Percentiles rank a stretch among this genome's conserved stretches.
phyloP scores from a whole-genome alignment of 2,113 vertebrate genomes.

The Rhagologus leucostigma region DNA sequence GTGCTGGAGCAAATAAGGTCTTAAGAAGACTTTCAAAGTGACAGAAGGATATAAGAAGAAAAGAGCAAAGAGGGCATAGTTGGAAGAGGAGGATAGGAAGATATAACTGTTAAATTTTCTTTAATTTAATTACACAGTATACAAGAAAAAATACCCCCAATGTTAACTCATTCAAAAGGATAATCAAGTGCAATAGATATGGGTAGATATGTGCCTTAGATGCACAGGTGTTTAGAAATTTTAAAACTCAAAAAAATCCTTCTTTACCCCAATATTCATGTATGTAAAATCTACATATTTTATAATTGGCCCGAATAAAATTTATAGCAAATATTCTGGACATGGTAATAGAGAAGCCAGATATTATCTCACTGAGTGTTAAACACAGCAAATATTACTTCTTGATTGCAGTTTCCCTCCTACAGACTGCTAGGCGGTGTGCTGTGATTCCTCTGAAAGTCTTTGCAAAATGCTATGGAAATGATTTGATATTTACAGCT shows the following conservation, averaged over 20 bases:
- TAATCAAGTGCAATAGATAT: neutral
- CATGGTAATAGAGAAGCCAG: neutral
- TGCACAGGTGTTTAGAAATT: neutral
- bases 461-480: slow-evolving; percentile 3
- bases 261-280: neutral
- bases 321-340: neutral
- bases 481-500: neutral
- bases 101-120: neutral
- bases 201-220: neutral
- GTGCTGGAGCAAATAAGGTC: neutral
- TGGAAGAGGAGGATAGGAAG: neutral
- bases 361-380: neutral
- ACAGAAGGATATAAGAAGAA: neutral
- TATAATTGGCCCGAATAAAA: neutral
- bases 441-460: neutral
- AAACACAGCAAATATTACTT: neutral
- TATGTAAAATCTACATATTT: neutral
- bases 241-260: neutral
- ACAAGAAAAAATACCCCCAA: neutral
- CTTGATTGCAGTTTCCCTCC: neutral
- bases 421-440: neutral
- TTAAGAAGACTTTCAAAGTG: neutral
- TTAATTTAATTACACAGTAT: neutral
- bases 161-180: neutral
- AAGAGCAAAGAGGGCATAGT: neutral